Conservation (phyloP, 2,888 invertebrate genomes). For the Volucella inanis region DNA sequence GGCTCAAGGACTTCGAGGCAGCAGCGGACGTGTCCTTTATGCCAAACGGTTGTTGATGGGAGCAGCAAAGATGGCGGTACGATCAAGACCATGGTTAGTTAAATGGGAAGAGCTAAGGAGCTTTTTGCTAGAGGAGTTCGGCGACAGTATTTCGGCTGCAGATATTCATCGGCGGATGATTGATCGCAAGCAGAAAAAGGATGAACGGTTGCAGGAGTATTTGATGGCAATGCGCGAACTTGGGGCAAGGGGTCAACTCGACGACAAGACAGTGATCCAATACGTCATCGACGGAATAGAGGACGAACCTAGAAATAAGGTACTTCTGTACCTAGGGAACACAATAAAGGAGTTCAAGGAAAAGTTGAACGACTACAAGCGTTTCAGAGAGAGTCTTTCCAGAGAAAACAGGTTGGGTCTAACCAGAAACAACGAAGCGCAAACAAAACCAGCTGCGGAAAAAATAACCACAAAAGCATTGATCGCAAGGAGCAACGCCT, state of each 20-base stretch:
- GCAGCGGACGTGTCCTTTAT: background rate
- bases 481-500: too few species aligned
- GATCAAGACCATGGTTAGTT: background rate
- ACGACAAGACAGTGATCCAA: constrained; percentile 10
- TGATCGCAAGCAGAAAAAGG: background rate
- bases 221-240: constrained; percentile 11
- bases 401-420: too few species aligned
- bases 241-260: constrained; percentile 2
- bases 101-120: background rate
- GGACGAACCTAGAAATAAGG: background rate
- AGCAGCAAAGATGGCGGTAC: background rate
- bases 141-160: background rate
- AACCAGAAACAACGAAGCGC: too few species aligned
- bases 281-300: constrained; percentile 2
- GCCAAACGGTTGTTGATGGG: background rate
- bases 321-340: background rate
- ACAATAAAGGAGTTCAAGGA: background rate
- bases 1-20: constrained; percentile 5
- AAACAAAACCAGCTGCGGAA: too few species aligned
- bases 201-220: background rate
- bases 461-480: too few species aligned
- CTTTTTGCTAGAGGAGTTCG: background rate
- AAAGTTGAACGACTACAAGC: background rate
- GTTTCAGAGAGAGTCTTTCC: background rate
- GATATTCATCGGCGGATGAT: constrained; percentile 9